Base-by-base conservation (phyloP, 2,113 vertebrate species). In the Serilophus lunatus region DNA sequence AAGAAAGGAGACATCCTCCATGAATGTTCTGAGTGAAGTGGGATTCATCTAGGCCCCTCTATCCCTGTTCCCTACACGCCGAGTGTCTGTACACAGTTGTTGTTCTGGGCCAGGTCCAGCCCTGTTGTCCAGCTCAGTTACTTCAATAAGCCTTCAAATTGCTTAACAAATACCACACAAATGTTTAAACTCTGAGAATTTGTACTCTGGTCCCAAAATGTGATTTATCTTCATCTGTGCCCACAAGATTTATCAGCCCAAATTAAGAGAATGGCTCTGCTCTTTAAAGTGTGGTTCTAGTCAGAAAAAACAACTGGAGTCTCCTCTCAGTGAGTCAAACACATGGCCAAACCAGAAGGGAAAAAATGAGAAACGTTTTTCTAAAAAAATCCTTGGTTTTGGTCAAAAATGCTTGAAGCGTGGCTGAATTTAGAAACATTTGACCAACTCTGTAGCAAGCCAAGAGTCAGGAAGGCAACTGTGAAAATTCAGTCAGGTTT, bases 201-300 rank as follows among this genome's bases (percentile, higher is more conserved):
- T 92, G 88, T 93, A 83, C 68, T 94, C 76, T 51, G 86, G 82
- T 79, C 93, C 92, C 76, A 56, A 85, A 91, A 88, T 90, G 91
- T 96, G 96, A 94, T 96, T 95, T 97, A 94, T 97, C 91, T 96
- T 96, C 89, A 91, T 95, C 91, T 90, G 10, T 59, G 91, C 44
- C 81, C 77, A 44, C 3, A 49, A 95, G 84, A 97, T 96, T 94
- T 94, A 95, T 95, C 95, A 90, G 63, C 63, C 57, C 45, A 0
- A 92, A 92, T 87, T 92, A 89, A 91, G 53, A 69, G 66, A 70
- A 95, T 87, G 66, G 84, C n/a, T 92, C 44, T 9, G 7, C 78
- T 82, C 80, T 96, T 92, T 71, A 76, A 88, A 95, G 87, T 68
- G 59, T 69, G 66, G 82, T 91, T 95, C 93, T 64, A 91, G 84